These are phyloP conservation scores for Yponomeuta plumbellus DNA, from an alignment of 2,888 invertebrate species.

Conservation along the genomic window DNA sequence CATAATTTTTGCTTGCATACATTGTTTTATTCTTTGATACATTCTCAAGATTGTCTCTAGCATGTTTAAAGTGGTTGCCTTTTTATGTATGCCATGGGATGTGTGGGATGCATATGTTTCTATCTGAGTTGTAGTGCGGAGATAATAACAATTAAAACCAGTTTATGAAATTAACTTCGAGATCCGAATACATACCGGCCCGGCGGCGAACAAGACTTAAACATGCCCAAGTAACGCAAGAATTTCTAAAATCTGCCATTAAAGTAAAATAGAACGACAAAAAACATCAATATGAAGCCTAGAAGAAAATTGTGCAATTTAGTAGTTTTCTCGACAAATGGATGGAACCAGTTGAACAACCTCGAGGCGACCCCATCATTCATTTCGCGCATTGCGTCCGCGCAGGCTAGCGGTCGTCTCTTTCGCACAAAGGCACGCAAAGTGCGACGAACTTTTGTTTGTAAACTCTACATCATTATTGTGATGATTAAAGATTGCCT, in stretches of 20 bases:
- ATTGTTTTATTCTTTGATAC: background rate
- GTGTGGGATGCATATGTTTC: background rate
- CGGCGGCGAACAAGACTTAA: background rate
- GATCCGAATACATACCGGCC: background rate
- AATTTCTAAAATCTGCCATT: background rate
- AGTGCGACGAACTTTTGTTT: conserved; percentile 50
- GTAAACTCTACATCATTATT: conserved; percentile 19
- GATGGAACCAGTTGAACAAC: conserved; percentile 55
- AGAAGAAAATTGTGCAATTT: conserved; percentile 15
- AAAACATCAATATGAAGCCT: background rate
- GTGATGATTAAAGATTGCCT: conserved; percentile 3
- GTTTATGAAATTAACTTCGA: background rate
- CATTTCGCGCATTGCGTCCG: conserved; percentile 30
- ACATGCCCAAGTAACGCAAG: background rate
- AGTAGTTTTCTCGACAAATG: conserved; percentile 13
- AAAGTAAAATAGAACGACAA: background rate
- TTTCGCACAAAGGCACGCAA: conserved; percentile 32
- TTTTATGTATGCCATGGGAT: background rate
- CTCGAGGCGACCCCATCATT: conserved; percentile 42
- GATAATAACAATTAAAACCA: conserved; percentile 8
- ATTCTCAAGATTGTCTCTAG: background rate
- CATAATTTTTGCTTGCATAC: background rate
- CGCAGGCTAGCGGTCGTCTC: conserved; percentile 35
- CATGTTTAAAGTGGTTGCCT: background rate
- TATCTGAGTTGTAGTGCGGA: conserved; percentile 1